Evolutionary conservation across 2,797 vertebrate species (phyloP), one percentile per base, ranked within the genome.

Genomic region (Malurus splendens): DNA sequence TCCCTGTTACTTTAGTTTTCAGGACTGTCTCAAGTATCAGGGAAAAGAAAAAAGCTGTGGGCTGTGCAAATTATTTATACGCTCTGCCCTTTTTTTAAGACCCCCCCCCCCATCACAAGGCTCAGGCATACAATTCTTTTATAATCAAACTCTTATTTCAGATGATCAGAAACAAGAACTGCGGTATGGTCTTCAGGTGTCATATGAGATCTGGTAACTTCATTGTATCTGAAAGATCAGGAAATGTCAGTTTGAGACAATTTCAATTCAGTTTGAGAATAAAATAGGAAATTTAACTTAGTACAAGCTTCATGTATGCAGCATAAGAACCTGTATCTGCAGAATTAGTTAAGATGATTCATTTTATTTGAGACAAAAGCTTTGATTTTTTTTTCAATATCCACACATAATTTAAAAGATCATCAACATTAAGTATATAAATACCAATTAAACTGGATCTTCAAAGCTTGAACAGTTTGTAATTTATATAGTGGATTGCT

Each of bases 1-100:
- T 92, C 92, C 56, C 72, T 77, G 56, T 42, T 82, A 51, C 50
- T 85, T 92, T 93, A 10, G 0, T 86, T 90, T 90, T 71, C 84
- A 90, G 54, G 47, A 93, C 51, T 60, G 67, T 90, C 78, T 92
- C 75, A 76, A 16, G 39, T 92, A 80, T 50, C 56, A 64, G 54
- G 1, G 1, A 85, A 77, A 60, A 78, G 74, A 66, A 71, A 47
- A 61, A 67, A 82, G 17, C n/a, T 80, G 25, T 42, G 54, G 42
- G 14, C 50, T 92, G 17, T 84, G 39, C 56, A 84, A 33, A 73
- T 87, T 90, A 44, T 57, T 90, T 50, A 11, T 90, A 39, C 10
- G 9, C 17, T 72, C 59, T 72, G 18, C 7, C 10, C 27, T 55
- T 55, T 77, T 82, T 78, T 42, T 73, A 71, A 80, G 39, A 80